Conservation (phyloP, 2,888 invertebrate genomes). For the Eupithecia exiguata region DNA sequence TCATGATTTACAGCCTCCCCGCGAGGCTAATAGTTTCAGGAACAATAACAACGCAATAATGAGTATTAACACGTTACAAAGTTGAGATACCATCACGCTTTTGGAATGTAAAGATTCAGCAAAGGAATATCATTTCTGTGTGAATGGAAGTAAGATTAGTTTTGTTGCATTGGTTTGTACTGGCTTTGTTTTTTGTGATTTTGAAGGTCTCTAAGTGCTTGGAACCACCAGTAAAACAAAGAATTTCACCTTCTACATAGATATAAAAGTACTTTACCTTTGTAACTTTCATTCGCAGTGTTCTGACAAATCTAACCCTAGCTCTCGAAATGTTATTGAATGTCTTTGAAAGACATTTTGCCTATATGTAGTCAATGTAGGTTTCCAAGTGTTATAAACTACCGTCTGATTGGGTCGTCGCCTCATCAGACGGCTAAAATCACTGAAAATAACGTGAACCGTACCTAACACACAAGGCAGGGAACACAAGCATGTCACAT, state of each 20-base stretch:
- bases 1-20: constrained; percentile 52
- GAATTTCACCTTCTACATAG: background rate
- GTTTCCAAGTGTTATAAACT: background rate
- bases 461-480: background rate
- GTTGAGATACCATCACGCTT: constrained; percentile 26
- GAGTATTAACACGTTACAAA: constrained; percentile 39
- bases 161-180: background rate
- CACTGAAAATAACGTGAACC: background rate
- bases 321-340: no score
- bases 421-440: background rate
- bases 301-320: background rate
- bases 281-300: background rate
- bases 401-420: background rate
- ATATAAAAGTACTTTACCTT: background rate
- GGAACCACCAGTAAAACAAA: background rate
- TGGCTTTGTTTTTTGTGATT: background rate
- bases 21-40: constrained; percentile 51
- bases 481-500: constrained; percentile 6
- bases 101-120: background rate
- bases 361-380: no score
- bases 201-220: background rate
- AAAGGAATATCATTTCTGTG: background rate
- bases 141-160: background rate
- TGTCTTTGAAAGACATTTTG: no score
- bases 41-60: constrained; percentile 38